Evolutionary conservation across 2,888 invertebrate genomes (phyloP), one percentile per base, ranked within the genome.

Genomic region (Cheilosia grossa): DNA sequence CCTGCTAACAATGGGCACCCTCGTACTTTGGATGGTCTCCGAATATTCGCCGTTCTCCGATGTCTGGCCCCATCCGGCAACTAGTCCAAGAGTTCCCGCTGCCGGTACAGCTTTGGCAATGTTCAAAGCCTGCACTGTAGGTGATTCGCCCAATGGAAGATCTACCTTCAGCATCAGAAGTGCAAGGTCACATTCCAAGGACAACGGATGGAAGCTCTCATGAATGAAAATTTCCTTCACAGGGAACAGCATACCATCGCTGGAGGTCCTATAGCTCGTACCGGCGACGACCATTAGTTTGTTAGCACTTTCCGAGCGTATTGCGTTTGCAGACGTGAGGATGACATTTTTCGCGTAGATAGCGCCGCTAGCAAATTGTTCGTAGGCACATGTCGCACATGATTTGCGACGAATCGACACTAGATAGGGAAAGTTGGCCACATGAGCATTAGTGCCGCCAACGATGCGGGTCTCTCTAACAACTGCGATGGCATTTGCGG

Each of bases 121-220:
- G 10, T 21, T 51, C 15, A 94, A 92, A 0, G 92, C 88, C 13
- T 90, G 89, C 0, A 93, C 90, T 0, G 87, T 88, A 1, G 13
- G 2, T 0, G 82, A 49, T 9, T 91, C 89, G 24, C 86, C 90
- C 27, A 93, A 93, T 40, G 90, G 88, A 17, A 95, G 89, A 0
- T 93, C 91, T 1, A 89, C 91, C 0, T 92, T 88, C 10, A 95
- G 90, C 90, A 93, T 92, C 6, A 95, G 87, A 0, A 91, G 42
- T 0, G 89, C 91, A 53, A 91, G 87, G 27, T 91, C 91, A 82
- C 91, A 91, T 33, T 91, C 88, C 82, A 88, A 89, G 0, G 89
- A 88, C 1, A 88, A 72, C 5, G 72, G 67, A 19, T 86, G 66
- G 51, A 88, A 91, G 5, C 83, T 61, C 2, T 89, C 87, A 86